Evolutionary conservation across 1,140 invertebrate species (phyloP), one percentile per base, ranked within the genome.

Genomic region (Drosophila parabipectinata): DNA sequence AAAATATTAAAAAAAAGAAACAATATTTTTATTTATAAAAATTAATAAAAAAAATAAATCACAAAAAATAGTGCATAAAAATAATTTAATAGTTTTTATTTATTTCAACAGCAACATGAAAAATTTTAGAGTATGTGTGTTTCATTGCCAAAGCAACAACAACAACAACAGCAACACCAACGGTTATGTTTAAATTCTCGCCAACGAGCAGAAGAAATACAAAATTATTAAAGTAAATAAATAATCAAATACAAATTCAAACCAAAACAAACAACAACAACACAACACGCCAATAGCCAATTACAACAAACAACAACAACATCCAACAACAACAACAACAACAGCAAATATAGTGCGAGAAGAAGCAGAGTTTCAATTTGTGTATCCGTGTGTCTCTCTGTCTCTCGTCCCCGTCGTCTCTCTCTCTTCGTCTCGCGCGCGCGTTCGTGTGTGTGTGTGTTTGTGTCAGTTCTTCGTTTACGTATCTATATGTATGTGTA

Each of bases 321-420:
- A 37, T 9, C 3, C 12, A 64, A 66, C 62, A 66, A 66, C 62
- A 66, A 58, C 62, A 66, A 58, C 62, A 37, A 4, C 34, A 64
- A 64, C 62, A 64, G 41, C 62, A 66, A 66, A 61, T 59, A 54
- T 60, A 62, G 54, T 64, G 50, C 71, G 67, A 64, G 63, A 52
- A 57, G 72, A 39, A 39, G 61, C 57, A 69, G 64, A 74, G 77
- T 69, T 69, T 68, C 73, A 74, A 62, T 82, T 87, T 75, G 69
- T 85, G 82, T 88, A 71, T 76, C 55, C 71, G 62, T 80, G 72
- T 73, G 58, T 61, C 62, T 79, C 58, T 37, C 48, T 58, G 30
- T 15, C 34, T 39, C 58, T 7, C 32, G 14, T 58, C 10, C 37
- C 21, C n/a, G 39, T 14, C 39, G 21, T 56, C 53, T 58, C 51